Evolutionary conservation across 2,797 vertebrate genomes (phyloP).

Genomic region (Thamnophis elegans): DNA sequence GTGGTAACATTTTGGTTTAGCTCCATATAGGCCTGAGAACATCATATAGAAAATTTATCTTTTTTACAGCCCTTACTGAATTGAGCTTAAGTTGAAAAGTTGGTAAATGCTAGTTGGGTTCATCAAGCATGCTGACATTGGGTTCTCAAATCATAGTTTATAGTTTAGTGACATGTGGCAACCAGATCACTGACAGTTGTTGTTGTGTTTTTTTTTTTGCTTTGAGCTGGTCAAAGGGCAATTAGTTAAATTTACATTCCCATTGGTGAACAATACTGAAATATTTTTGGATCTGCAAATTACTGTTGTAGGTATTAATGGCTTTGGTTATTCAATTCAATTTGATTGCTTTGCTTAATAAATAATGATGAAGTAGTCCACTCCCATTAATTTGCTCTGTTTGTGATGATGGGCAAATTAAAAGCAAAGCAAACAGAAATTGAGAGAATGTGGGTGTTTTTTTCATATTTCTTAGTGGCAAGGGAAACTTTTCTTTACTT

Average conservation of each 20-base stretch:
- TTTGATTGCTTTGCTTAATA: not conserved
- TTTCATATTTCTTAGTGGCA: not conserved
- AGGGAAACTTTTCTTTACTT: not conserved
- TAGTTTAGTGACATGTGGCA: not conserved
- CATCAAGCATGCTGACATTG: not conserved
- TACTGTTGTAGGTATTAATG: not conserved
- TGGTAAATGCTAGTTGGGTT: not conserved
- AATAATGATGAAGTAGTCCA: not conserved
- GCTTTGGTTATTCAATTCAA: not conserved
- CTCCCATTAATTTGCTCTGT: not conserved
- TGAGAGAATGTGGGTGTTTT: not conserved
- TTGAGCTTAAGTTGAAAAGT: not conserved
- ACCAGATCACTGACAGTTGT: not conserved
- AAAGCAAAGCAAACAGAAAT: not conserved
- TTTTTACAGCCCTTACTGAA: not conserved
- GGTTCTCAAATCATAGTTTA: not conserved
- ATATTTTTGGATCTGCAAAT: not conserved
- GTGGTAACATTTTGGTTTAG: slow-evolving; percentile 2
- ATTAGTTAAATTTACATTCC: not conserved
- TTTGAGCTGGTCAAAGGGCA: not conserved
- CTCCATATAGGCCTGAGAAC: slow-evolving; percentile 8
- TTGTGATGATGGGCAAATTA: not conserved
- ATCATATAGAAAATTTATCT: slow-evolving; percentile 31
- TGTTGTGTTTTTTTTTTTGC: no score
- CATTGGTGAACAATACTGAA: not conserved